Conservation (phyloP, 2,888 invertebrate species). For the Plusia festucae region DNA sequence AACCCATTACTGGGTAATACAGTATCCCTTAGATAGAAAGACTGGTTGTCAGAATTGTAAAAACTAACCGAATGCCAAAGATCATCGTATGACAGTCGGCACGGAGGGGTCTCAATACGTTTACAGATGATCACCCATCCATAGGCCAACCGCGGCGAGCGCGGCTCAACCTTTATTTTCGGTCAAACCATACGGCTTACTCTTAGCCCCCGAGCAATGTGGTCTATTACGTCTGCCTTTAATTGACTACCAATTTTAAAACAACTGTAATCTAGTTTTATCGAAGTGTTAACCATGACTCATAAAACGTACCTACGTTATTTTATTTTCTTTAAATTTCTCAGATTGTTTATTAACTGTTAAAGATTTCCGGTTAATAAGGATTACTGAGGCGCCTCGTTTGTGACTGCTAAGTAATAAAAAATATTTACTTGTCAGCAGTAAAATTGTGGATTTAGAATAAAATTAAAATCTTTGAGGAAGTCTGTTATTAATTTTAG, state of each 20-base stretch:
- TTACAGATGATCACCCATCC: too few relatives aligned
- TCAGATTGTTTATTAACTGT: conserved; percentile 15
- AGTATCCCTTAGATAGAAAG: too few relatives aligned
- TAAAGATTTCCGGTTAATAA: conserved; percentile 20
- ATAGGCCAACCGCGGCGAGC: too few relatives aligned
- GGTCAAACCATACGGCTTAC: too few relatives aligned
- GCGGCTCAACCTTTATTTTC: too few relatives aligned
- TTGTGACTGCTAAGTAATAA: conserved; percentile 18
- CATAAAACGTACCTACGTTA: background rate
- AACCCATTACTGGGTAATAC: too few relatives aligned
- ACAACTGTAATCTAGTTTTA: background rate
- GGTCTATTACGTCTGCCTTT: background rate
- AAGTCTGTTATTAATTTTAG: conserved; percentile 49
- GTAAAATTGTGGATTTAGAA: conserved; percentile 21
- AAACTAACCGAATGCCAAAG: too few relatives aligned
- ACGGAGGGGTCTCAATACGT: too few relatives aligned
- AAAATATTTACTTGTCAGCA: conserved; percentile 21
- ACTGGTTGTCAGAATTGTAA: too few relatives aligned
- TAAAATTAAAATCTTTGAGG: conserved; percentile 30
- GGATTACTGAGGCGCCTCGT: background rate
- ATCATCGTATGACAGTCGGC: too few relatives aligned
- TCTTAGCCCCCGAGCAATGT: too few relatives aligned
- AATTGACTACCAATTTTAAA: background rate
- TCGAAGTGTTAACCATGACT: background rate
- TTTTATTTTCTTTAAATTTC: conserved; percentile 1